These are phyloP conservation scores for Notamacropus eugenii DNA, from an alignment of 2,797 vertebrate genomes.

Conservation along the genomic window DNA sequence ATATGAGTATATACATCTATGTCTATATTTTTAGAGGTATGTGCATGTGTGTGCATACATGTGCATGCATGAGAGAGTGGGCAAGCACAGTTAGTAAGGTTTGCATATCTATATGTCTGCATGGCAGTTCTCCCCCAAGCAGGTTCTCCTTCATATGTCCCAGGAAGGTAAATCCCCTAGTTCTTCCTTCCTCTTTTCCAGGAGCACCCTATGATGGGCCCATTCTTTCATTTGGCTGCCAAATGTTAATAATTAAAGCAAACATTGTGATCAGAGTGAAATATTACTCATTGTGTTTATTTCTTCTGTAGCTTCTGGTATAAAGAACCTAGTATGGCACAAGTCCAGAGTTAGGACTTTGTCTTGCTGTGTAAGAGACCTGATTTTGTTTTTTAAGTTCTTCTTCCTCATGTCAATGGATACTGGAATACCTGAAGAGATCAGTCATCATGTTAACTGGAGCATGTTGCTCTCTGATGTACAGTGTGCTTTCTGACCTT, in stretches of 20 bases:
- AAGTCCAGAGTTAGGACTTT: conserved; percentile 14
- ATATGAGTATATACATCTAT: neutral
- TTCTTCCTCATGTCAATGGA: conserved; percentile 6
- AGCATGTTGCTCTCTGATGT: neutral
- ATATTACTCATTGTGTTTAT: conserved; percentile 39
- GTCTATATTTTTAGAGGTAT: too few relatives aligned
- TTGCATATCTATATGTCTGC: neutral
- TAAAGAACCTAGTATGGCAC: neutral
- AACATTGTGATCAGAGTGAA: conserved; percentile 55
- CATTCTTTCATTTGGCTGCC: conserved; percentile 37
- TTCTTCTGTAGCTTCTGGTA: conserved; percentile 23
- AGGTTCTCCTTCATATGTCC: neutral
- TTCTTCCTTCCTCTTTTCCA: conserved; percentile 44
- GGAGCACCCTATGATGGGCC: neutral
- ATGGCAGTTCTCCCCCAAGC: neutral
- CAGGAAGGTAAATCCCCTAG: neutral
- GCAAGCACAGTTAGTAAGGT: neutral
- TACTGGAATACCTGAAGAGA: neutral
- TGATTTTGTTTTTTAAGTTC: neutral
- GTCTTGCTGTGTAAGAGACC: neutral
- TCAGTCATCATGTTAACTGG: neutral
- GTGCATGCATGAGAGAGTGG: neutral
- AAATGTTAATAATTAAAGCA: conserved; percentile 69
- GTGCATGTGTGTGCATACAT: too few relatives aligned
- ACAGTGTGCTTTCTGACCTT: neutral